Evolutionary conservation across 2,797 vertebrate genomes (phyloP), one percentile per base, ranked within the genome.

Genomic region (Takifugu ocellatus): DNA sequence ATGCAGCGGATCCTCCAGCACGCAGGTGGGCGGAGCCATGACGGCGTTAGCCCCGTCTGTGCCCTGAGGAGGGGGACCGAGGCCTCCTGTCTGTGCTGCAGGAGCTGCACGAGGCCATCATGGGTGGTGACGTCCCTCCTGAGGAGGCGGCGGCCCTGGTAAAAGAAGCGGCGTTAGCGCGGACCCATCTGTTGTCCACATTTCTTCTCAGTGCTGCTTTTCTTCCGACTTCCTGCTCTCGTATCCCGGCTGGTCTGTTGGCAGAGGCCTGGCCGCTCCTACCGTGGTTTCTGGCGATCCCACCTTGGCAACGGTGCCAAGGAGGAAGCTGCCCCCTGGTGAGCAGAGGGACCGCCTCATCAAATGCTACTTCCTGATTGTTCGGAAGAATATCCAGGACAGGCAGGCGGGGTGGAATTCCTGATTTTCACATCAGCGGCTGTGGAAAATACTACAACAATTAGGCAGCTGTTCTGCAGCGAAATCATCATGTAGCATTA

Each of bases 371-470:
- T 99, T 99, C 83, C 94, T 99, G 58, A 99, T 99, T 39, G 97
- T 99, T 44, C 93, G 97, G 73, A 99, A 99, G 87, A 99, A 99
- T 68, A 99, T 99, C 77, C 97, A 99, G 84, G 97, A 99, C 91
- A 99, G 97, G 97, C 99, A 33, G 29, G 29, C 5, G 21, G 21
- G 21, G 21, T 21, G 21, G 21, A 21, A 21, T 21, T 21, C 21
- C 21, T 21, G 21, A 21, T 21, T 21, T 21, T 21, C 21, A 21
- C 21, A 21, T 21, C 21, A 21, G 21, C 21, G 1, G 21, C 21
- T 21, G 21, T 21, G 21, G 21, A 21, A 21, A 21, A 21, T 21
- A 21, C 21, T 21, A 21, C 21, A 21, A 21, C 21, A 21, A 21
- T 21, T 21, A 21, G 21, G 21, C 21, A 21, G 21, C 21, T 21